Evolutionary conservation across 2,113 vertebrate genomes (phyloP), one percentile per base, ranked within the genome.

Genomic region (Podilymbus podiceps): DNA sequence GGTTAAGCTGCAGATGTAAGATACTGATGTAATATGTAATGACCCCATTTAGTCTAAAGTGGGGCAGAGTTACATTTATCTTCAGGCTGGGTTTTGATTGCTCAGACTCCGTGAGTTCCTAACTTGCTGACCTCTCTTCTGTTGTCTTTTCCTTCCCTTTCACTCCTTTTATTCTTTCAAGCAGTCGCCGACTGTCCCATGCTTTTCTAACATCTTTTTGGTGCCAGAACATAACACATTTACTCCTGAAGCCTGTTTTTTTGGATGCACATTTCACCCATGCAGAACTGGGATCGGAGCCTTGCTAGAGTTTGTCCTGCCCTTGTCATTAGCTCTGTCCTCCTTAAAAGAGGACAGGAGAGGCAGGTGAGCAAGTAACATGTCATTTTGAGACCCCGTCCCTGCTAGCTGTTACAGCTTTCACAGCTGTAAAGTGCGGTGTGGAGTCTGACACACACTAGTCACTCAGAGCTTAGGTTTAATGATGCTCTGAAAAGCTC

Each of bases 11-110:
- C 63, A 94, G 74, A n/a, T 85, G 44, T 35, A 44, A 73, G 50
- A 47, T 44, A 69, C 47, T 90, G 88, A 63, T 81, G 62, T 64
- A 46, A 66, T 47, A 38, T 62, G 5, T n/a, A 81, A 89, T 81
- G 73, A 79, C 38, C 49, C 46, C 31, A 42, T 95, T 95, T 92
- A 79, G 87, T 91, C 40, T 76, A 52, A 85, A 90, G 73, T 2
- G 1, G 9, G n/a, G 27, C 64, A 72, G 42, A 66, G 24, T 49
- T 84, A n/a, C 33, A 24, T 90, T 94, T 74, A 35, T 59, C 74
- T 46, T 72, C 33, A 60, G 77, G 47, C 73, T 79, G 35, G 12
- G 11, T 87, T 90, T 94, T 91, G 40, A 81, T 84, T 89, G 11
- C 66, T 84, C 0, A 0, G 49, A 62, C 56, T 47, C 28, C 0